Percentiles rank a stretch among this genome's conserved stretches.
Evolutionary conservation across 2,797 vertebrate species (phyloP).

Genomic region (Ceyx erithaca): DNA sequence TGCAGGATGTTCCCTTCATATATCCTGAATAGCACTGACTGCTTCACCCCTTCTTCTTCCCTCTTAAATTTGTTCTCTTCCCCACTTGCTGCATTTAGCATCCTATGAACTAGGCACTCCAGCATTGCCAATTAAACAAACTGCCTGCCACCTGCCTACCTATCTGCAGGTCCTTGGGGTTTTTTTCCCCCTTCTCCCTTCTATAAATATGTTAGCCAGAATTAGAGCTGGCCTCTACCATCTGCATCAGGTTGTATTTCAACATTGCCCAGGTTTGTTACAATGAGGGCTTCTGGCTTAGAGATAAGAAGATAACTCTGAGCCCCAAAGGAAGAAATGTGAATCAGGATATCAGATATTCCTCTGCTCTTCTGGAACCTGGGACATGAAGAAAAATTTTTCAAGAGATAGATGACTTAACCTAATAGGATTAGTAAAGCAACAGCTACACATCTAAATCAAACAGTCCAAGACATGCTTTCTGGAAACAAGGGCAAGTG

Average conservation of each 20-base stretch:
- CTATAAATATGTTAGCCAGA: constrained; percentile 30
- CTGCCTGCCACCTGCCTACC: constrained; percentile 61
- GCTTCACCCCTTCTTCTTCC: constrained; percentile 20
- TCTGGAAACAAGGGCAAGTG: background rate
- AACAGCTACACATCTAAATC: background rate
- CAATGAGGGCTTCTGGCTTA: background rate
- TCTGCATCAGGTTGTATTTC: constrained; percentile 52
- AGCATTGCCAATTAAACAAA: constrained; percentile 46
- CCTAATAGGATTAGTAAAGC: background rate
- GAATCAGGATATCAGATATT: background rate
- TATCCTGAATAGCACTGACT: constrained; percentile 11
- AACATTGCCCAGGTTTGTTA: background rate
- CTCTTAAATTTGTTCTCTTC: constrained; percentile 58
- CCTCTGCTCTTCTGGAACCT: background rate
- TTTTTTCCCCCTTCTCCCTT: background rate
- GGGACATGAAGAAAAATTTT: background rate
- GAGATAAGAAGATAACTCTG: background rate
- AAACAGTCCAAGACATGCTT: background rate
- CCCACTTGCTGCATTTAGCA: constrained; percentile 51
- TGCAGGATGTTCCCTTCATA: constrained; percentile 12
- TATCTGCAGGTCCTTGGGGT: constrained; percentile 13
- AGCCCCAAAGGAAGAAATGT: background rate
- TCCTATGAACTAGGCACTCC: constrained; percentile 51
- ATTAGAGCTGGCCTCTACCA: constrained; percentile 7
- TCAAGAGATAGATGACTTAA: background rate